Evolutionary conservation across 1,140 invertebrate genomes (phyloP), one percentile per base, ranked within the genome.

Genomic region (Aphis craccivora): DNA sequence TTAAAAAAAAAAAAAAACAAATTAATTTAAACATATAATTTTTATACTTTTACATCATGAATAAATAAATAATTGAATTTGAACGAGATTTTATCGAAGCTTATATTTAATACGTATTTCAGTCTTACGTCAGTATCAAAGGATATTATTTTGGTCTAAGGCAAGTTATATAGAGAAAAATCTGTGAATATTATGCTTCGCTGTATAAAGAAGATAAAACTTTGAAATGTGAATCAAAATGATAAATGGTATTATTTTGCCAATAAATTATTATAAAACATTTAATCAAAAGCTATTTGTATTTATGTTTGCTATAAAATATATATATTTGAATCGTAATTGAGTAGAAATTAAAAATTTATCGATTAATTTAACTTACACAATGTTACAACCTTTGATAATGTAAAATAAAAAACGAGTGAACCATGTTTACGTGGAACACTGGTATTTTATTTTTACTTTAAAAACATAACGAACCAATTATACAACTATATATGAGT

Each of bases 61-160:
- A 76, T n/a, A 76, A n/a, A 51, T 51, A 76, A 76, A 76, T 76
- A 76, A 76, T 35, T 76, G 60, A 76, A n/a, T 76, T 76, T 76
- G 30, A 76, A 4, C 14, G 60, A 76, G 60, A n/a, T 76, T 35
- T 76, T n/a, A 76, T 76, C n/a, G 14, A 76, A n/a, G 60, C 30
- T 76, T 76, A 76, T 76, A 76, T 76, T 76, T n/a, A n/a, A 76
- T n/a, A n/a, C n/a, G 30, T 76, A 76, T 76, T 76, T 76, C 60
- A 76, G 60, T 76, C 60, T 76, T 76, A 76, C 18, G n/a, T 76
- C 60, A 76, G 60, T 35, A 14, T 76, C 60, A 76, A n/a, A 76
- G 30, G 30, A 76, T n/a, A 76, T 76, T 76, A n/a, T 14, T 76
- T 76, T 76, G 60, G 60, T n/a, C 30, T n/a, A 76, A 76, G 60